Base-by-base conservation (phyloP, 2,797 vertebrate genomes). In the Crenichthys baileyi region DNA sequence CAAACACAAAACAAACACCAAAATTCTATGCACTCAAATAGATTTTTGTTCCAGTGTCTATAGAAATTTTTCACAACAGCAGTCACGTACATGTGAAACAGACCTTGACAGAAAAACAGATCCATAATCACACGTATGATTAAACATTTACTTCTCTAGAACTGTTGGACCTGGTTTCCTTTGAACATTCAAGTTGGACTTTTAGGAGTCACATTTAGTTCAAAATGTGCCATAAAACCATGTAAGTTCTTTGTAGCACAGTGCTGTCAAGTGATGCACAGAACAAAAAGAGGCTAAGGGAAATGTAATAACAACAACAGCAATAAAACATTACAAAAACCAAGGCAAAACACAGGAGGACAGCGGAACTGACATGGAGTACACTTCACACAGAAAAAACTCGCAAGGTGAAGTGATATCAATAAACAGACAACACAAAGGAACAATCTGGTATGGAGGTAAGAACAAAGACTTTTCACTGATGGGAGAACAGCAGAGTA, bases 121-220 rank as follows among this genome's bases (percentile, higher is more conserved):
- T 77, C 70, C 68, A 56, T 82, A 80, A 89, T 81, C 82, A 82
- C 46, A 81, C 74, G 67, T 68, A 53, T 75, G 55, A 85, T 73
- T 68, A 55, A 81, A 78, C 51, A 75, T 0, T 73, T 72, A 72
- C 24, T 18, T 74, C 70, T 76, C 16, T 4, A 44, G 63, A 61
- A 58, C 36, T 60, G 56, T 68, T 71, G 22, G 22, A 81, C 70
- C 60, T 48, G 72, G 26, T 72, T 82, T 58, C 39, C 41, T 58
- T 74, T 71, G 15, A 26, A 73, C 46, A 51, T 73, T 12, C 55
- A 48, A 11, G n/a, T 36, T 7, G 16, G 22, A 71, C 44, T 29
- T 81, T 18, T 20, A 15, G 1, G 15, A 26, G 22, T 77, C 4
- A 44, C 15, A 44, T 29, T 39, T 46, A 60, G 15, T 60, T 7